Conservation (phyloP, 2,113 vertebrate species). For the Vimba vimba region DNA sequence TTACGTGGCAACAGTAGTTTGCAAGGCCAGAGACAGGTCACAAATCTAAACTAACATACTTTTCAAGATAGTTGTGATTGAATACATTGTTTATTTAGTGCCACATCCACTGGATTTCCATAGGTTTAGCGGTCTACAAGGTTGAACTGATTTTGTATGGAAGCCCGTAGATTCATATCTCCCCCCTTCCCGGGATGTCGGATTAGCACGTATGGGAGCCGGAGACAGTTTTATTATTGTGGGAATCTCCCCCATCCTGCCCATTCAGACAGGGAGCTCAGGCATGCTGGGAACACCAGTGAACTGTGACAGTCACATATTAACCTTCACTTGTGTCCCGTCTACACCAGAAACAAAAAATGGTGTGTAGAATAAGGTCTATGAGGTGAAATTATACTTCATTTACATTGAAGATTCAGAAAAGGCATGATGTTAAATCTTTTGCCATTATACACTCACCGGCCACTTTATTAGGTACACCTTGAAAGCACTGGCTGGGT, state of each 20-base stretch:
- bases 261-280: constrained; percentile 53
- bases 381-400: neutral
- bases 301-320: constrained; percentile 20
- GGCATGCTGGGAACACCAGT: constrained; percentile 42
- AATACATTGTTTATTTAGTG: constrained; percentile 13
- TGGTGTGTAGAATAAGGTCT: neutral
- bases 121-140: constrained; percentile 37
- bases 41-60: constrained; percentile 9
- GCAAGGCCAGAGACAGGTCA: neutral
- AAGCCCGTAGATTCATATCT: constrained; percentile 36
- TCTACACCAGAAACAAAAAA: neutral
- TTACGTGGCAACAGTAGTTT: neutral
- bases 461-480: too few relatives aligned
- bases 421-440: neutral
- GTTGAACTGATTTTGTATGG: constrained; percentile 27
- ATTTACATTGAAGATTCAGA: neutral
- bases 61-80: neutral
- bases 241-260: constrained; percentile 31
- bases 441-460: neutral
- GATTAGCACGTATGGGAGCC: constrained; percentile 14
- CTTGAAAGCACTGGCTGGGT: too few relatives aligned
- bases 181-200: constrained; percentile 19
- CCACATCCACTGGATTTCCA: constrained; percentile 45
- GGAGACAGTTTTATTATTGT: constrained; percentile 46
- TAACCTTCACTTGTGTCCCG: constrained; percentile 3